Base-by-base conservation (phyloP, 2,113 vertebrate species). In the Onychostruthus taczanowskii region DNA sequence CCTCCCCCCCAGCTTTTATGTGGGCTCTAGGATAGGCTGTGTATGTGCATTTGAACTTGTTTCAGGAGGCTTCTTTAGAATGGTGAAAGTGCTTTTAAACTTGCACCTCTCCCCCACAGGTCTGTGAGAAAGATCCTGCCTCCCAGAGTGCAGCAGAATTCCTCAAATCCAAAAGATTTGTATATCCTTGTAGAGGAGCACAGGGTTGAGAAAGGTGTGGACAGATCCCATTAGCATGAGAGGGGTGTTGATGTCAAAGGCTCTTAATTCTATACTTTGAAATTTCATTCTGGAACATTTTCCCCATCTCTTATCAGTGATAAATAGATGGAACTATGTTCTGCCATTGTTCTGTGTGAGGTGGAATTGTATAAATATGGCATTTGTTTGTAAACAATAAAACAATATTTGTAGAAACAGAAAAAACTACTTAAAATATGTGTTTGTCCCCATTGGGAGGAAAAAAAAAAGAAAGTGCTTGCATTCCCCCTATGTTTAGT, bases 161-260 rank as follows among this genome's bases (percentile, higher is more conserved):
- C 64, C n/a, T 74, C 33, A 27, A 15, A 46, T 31, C 30, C 47
- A 53, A 50, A 53, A 82, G 16, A 43, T 72, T 64, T 80, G 11
- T 46, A 26, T n/a, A 59, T 44, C 4, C 12, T 26, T 18, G 22
- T 27, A 10, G 19, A 52, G 33, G 20, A 75, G 18, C 41, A 35
- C 26, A 52, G 9, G 30, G 12, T 19, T 39, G 26, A 59, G 47
- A 62, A 74, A 83, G 8, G 6, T 61, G 35, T 47, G 33, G 44
- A 44, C 33, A 64, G 70, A 49, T 61, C 22, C 30, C 15, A 53
- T 44, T 59, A 68, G 20, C 21, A 30, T 64, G 35, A 88, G 81
- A 46, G 28, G 14, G 5, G 1, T 49, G 6, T n/a, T 41, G 70
- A 39, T 1, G 2, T 19, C 2, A 4, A 49, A 85, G 6, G 4